Evolutionary conservation across 2,797 vertebrate genomes (phyloP).

Genomic region (Anguilla obscura): DNA sequence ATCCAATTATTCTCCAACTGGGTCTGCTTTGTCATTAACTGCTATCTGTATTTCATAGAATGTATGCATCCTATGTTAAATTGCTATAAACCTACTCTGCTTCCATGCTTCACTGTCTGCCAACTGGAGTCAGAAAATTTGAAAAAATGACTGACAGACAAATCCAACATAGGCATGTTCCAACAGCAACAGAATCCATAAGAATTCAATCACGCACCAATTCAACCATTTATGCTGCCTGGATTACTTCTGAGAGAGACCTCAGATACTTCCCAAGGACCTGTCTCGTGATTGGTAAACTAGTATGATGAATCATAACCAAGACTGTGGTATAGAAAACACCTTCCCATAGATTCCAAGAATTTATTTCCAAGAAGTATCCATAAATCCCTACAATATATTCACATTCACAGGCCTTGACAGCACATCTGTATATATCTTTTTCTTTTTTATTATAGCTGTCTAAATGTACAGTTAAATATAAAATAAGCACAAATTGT

Average conservation of each 20-base stretch:
- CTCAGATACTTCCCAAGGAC: background rate
- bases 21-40: background rate
- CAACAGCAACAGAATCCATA: conserved; percentile 59
- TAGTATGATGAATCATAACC: background rate
- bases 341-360: background rate
- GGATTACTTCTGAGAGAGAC: conserved; percentile 1
- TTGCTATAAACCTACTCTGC: background rate
- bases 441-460: conserved; percentile 5
- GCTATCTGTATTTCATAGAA: background rate
- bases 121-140: conserved; percentile 19
- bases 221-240: conserved; percentile 13
- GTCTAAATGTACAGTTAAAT: background rate
- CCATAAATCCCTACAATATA: background rate
- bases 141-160: conserved; percentile 41
- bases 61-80: background rate
- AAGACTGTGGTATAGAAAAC: background rate
- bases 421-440: background rate
- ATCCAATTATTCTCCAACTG: background rate
- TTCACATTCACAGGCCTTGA: background rate
- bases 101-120: background rate
- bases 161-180: conserved; percentile 50
- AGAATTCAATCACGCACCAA: conserved; percentile 33
- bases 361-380: background rate
- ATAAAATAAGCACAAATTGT: background rate
- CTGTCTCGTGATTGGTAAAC: background rate